Evolutionary conservation across 2,797 vertebrate species (phyloP).

Genomic region (Sebastes variabilis): DNA sequence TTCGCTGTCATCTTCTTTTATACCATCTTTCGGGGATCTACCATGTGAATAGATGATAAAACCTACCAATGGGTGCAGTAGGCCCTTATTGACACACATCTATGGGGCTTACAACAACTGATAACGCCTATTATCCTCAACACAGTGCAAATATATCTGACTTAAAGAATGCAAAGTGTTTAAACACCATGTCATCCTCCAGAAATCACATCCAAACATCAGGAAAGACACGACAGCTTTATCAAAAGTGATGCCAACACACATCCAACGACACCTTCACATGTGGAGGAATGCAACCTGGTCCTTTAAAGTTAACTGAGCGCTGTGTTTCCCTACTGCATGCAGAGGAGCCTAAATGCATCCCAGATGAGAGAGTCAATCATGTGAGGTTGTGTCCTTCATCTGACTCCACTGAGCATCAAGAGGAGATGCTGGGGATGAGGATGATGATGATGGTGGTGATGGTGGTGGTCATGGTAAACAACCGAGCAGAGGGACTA

Average conservation of each 20-base stretch:
- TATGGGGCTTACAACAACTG: no score
- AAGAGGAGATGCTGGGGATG: conserved; percentile 29
- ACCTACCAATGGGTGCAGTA: no score
- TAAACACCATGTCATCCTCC: neutral
- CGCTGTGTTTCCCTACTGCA: neutral
- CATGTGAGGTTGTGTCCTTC: conserved; percentile 59
- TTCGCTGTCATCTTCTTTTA: no score
- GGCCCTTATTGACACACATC: no score
- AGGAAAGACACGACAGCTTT: neutral
- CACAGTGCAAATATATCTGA: neutral
- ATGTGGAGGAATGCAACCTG: conserved; percentile 21
- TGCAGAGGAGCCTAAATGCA: neutral
- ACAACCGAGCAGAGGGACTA: conserved; percentile 35
- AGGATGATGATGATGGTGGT: rapidly evolving
- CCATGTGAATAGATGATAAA: no score
- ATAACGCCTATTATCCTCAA: no score
- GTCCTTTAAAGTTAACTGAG: neutral
- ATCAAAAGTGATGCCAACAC: neutral
- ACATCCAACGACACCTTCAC: neutral
- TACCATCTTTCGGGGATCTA: no score
- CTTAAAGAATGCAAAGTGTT: neutral
- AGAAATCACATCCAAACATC: neutral
- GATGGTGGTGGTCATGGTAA: conserved; percentile 24
- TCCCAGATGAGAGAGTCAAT: neutral
- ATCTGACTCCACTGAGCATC: conserved; percentile 57